phyloP scores from a whole-genome alignment of 2,888 invertebrate species.

The Chymomyza fuscimana region DNA sequence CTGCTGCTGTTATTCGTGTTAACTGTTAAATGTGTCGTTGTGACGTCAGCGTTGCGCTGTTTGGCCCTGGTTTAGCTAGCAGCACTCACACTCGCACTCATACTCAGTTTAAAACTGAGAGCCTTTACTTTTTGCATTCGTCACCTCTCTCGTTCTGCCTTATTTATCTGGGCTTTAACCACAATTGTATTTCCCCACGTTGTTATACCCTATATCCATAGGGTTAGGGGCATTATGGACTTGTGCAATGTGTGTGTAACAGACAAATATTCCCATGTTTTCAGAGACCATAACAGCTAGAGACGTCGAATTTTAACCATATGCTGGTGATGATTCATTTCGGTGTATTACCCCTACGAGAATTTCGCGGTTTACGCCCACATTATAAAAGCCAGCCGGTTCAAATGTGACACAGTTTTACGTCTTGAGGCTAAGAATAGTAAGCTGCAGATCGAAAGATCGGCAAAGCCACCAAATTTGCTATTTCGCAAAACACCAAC shows the following conservation, averaged over 20 bases:
- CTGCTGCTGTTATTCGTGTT: conserved; percentile 25
- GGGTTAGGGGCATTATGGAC: conserved; percentile 18
- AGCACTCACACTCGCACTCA: conserved; percentile 31
- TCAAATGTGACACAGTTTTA: no score
- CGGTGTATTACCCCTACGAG: no score
- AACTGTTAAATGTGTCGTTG: conserved; percentile 47
- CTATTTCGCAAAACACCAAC: no score
- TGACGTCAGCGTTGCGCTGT: conserved; percentile 61
- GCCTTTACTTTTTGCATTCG: neutral
- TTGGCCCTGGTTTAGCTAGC: conserved; percentile 52
- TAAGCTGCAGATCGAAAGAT: no score
- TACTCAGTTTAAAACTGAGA: neutral
- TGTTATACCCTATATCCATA: conserved; percentile 20
- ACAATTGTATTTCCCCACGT: conserved; percentile 47
- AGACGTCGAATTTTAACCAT: no score
- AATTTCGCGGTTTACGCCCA: no score
- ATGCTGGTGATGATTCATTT: no score
- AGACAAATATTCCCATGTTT: no score
- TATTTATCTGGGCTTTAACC: conserved; percentile 55
- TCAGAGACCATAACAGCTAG: no score
- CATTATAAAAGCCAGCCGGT: no score
- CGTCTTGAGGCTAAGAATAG: no score
- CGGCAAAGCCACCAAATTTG: no score
- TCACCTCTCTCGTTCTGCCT: conserved; percentile 11
- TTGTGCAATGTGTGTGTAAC: neutral